phyloP scores from a whole-genome alignment of 30 jellyfish, hydroid and myxozoan genomes.

The Catostylus mosaicus region DNA sequence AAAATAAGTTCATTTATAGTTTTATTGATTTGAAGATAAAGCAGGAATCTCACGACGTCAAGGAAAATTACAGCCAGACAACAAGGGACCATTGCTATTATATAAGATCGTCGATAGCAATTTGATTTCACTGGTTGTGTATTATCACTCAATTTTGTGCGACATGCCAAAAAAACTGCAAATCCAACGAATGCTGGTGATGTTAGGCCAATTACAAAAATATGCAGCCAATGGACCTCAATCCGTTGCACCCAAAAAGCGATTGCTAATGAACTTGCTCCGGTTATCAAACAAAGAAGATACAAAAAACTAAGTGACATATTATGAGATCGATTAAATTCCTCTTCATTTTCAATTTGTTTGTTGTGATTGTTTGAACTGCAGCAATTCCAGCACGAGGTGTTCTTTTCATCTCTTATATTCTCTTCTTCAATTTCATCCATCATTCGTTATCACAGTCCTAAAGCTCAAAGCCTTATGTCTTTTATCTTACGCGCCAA shows the following conservation, averaged over 20 bases:
- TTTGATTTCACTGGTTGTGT: constrained; percentile 14
- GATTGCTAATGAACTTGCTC: constrained; percentile 64
- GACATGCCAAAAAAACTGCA: constrained; percentile 35
- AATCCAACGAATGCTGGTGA: constrained; percentile 52
- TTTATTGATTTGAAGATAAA: constrained; percentile 36
- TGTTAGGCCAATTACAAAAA: constrained; percentile 37
- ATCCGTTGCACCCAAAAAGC: constrained; percentile 55
- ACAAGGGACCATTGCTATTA: constrained; percentile 63
- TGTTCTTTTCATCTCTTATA: background rate
- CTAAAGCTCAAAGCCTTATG: too few species aligned
- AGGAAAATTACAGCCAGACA: constrained; percentile 47
- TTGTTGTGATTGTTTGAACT: constrained; percentile 5
- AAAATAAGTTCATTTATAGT: constrained; percentile 33
- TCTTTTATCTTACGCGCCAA: too few species aligned
- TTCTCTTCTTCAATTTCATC: background rate
- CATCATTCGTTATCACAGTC: too few species aligned
- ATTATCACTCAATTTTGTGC: constrained; percentile 41
- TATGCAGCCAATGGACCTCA: constrained; percentile 48
- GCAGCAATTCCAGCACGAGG: constrained; percentile 66
- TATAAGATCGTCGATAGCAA: constrained; percentile 37
- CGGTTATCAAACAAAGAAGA: constrained; percentile 47
- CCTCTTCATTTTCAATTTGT: constrained; percentile 7
- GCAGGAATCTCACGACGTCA: constrained; percentile 50
- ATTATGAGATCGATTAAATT: constrained; percentile 44
- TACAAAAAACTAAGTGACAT: constrained; percentile 60